Evolutionary conservation across 2,888 invertebrate species (phyloP), one percentile per base, ranked within the genome.

Genomic region (Automeris io): DNA sequence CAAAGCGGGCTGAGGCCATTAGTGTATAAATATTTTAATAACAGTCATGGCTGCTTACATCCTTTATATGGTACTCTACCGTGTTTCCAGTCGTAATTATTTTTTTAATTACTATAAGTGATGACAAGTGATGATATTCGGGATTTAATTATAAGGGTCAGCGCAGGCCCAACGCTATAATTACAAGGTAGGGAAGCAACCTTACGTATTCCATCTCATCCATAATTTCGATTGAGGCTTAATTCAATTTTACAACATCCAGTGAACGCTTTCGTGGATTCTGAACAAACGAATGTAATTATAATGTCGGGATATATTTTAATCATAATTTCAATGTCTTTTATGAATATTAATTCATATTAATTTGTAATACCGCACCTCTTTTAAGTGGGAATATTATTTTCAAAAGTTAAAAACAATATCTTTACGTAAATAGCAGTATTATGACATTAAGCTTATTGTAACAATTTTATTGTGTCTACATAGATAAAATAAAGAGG

Each of bases 31-130:
- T n/a, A n/a, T n/a, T n/a, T n/a, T n/a, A n/a, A n/a, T n/a, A n/a
- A n/a, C n/a, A n/a, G n/a, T n/a, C n/a, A n/a, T n/a, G n/a, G n/a
- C n/a, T n/a, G n/a, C n/a, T n/a, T n/a, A n/a, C n/a, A n/a, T n/a
- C n/a, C n/a, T n/a, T n/a, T n/a, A n/a, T n/a, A n/a, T n/a, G n/a
- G 22, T 32, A 31, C 21, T 16, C 35, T 23, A 37, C 37, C 23
- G 22, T 31, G 11, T 8, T 13, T 46, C 42, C 49, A 47, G 37
- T 43, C 46, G 51, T 45, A 31, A 46, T 43, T 58, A 57, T 69
- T 70, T 69, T 69, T 70, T 72, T 56, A 63, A 73, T 72, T 64
- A 66, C 58, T 51, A 45, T 59, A 61, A 66, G 62, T 57, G 69
- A 70, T 64, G 66, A 70, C 69, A 68, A 64, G 61, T 61, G 57